Evolutionary conservation across 2,797 vertebrate genomes (phyloP), one percentile per base, ranked within the genome.

Genomic region (Bradypodion ventrale): DNA sequence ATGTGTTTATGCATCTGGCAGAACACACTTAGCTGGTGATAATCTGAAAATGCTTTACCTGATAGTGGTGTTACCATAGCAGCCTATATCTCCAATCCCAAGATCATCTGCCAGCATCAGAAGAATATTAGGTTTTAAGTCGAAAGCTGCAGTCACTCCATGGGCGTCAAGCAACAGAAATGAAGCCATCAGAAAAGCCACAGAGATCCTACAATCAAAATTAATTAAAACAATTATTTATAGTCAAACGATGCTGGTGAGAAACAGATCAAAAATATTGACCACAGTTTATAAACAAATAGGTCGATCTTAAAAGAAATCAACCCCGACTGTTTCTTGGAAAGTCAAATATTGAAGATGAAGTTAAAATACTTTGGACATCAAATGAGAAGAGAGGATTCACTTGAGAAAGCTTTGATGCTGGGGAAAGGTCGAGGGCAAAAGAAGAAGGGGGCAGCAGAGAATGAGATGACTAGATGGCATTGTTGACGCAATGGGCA

Each of bases 61-160:
- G 90, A 98, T 94, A 2, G 97, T 98, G 56, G 92, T 13, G 42
- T 98, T 98, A 7, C 97, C 97, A 23, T 97, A 98, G 93, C 97
- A 98, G 13, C 98, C 97, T 12, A 98, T 15, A 65, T 99, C 97
- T 37, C 98, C 97, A 0, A 98, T 97, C 49, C 98, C 98, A 42
- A 98, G 93, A 84, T 98, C 97, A 27, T 99, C 98, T 0, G 95
- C 97, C 95, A 98, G 95, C 25, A 98, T 96, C 69, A 98, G 92
- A 2, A 98, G 93, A 78, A 98, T 93, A 79, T 98, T 98, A 1
- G 98, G 98, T 88, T 90, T 96, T 1, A 69, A 32, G 4, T 68
- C 70, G 27, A 32, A 2, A 27, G 68, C 52, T 16, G 63, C 52
- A 27, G 15, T 46, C 0, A 42, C 72, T 2, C 25, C 59, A 60